Base-by-base conservation (phyloP, 2,797 vertebrate genomes). In the Anolis apletophallus region DNA sequence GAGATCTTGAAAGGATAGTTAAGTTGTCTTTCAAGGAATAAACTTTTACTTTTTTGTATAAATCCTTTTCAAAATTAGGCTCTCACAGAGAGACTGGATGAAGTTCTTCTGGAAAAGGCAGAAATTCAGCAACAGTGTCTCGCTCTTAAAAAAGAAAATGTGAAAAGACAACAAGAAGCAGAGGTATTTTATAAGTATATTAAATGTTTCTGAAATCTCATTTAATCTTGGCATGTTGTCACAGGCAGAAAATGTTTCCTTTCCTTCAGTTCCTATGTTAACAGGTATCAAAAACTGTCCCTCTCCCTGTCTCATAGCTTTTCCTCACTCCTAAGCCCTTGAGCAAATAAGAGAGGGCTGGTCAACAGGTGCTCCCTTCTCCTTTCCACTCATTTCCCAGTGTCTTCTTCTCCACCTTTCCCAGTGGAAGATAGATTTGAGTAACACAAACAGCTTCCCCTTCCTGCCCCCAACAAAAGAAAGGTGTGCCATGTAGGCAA, bases 41-140 rank as follows among this genome's bases (percentile, higher is more conserved):
- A 0, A 71, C 76, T 87, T 14, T 2, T n/a, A 1, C 54, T 61
- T 32, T 46, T 46, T 46, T 29, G 5, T n/a, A 85, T 82, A 4
- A 75, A 82, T 9, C 50, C 86, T 86, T 46, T 89, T 94, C 85
- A 79, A 89, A 94, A 93, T 91, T 91, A 99, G 99, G 98, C 97
- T 91, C 96, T 99, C 88, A 98, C 97, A 32, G 97, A 98, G 88
- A 97, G 97, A 85, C 96, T 99, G 95, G 97, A 98, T 91, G 90
- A 91, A 74, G 93, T 99, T 80, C 96, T 99, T 83, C 92, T 98
- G 94, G 98, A 99, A 95, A 99, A 99, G 95, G 99, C 98, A 81
- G 98, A 99, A 95, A 96, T 89, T 90, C 97, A 99, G 40, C 98
- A 99, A 94, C 97, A 95, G 71, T 97, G 97, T 80, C 11, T 97